phyloP scores from a whole-genome alignment of 1,140 invertebrate species.

The Heliconius himera region DNA sequence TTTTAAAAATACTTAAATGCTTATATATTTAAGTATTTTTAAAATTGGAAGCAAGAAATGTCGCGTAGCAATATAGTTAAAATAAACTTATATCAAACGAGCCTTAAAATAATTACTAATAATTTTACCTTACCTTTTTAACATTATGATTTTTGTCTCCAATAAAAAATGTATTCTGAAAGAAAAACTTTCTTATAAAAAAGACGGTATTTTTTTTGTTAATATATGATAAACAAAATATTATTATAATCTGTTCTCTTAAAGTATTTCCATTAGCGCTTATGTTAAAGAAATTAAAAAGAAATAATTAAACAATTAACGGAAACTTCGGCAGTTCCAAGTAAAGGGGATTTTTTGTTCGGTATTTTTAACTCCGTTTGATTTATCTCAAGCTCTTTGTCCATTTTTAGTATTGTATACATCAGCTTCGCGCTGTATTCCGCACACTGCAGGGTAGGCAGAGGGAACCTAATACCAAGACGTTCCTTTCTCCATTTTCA shows the following conservation, averaged over 20 bases:
- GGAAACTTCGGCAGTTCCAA: not conserved
- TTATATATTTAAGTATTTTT: too few relatives aligned
- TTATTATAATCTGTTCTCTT: constrained; percentile 4
- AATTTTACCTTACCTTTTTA: not conserved
- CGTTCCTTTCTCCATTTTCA: too few relatives aligned
- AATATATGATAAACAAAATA: not conserved
- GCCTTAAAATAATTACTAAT: too few relatives aligned
- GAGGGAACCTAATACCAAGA: too few relatives aligned
- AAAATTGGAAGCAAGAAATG: too few relatives aligned
- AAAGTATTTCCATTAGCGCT: not conserved
- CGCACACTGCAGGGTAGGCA: too few relatives aligned
- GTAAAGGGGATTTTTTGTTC: not conserved
- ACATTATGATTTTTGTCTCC: not conserved
- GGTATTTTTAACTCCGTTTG: not conserved
- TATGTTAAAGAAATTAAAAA: not conserved
- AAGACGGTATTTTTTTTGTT: not conserved
- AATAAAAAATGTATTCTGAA: not conserved
- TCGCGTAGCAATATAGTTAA: too few relatives aligned
- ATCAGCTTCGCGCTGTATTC: too few relatives aligned
- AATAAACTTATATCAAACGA: too few relatives aligned
- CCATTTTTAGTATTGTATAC: too few relatives aligned
- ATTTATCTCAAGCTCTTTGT: not conserved
- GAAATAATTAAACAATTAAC: constrained; percentile 13
- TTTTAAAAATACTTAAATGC: too few relatives aligned
- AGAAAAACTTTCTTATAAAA: not conserved